Conservation (phyloP, 2,888 invertebrate species). For the Shargacucullia verbasci region DNA sequence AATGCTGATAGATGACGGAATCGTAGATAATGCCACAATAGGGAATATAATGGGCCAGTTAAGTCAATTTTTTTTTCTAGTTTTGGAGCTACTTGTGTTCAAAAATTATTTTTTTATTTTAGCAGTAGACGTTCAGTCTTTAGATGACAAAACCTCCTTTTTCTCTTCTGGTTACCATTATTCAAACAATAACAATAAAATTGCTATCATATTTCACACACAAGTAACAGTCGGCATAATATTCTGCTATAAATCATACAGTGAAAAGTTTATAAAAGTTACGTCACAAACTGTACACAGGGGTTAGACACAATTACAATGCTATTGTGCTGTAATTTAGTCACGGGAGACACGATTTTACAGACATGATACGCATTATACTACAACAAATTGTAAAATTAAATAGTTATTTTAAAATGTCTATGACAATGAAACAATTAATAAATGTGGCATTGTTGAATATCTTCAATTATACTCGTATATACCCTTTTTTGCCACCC, state of each 20-base stretch:
- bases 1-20: too few relatives aligned
- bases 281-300: slow-evolving; percentile 47
- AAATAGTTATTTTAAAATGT: slow-evolving; percentile 68
- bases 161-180: too few relatives aligned
- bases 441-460: slow-evolving; percentile 45
- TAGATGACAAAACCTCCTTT: too few relatives aligned
- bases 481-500: slow-evolving; percentile 21
- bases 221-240: too few relatives aligned
- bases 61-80: too few relatives aligned
- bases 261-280: slow-evolving; percentile 51
- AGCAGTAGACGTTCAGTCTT: too few relatives aligned
- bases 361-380: slow-evolving; percentile 63
- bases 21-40: too few relatives aligned
- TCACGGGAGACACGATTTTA: slow-evolving; percentile 64
- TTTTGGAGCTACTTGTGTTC: too few relatives aligned
- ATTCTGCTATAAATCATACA: slow-evolving; percentile 47
- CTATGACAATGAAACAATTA: slow-evolving; percentile 51
- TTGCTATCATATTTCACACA: too few relatives aligned
- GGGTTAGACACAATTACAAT: slow-evolving; percentile 68
- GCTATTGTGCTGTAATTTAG: slow-evolving; percentile 68
- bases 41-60: too few relatives aligned
- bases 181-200: too few relatives aligned
- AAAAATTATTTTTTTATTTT: too few relatives aligned
- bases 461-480: slow-evolving; percentile 34
- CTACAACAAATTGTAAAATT: slow-evolving; percentile 69